Conservation (phyloP, 2,113 vertebrate species). For the Acanthisitta chloris region DNA sequence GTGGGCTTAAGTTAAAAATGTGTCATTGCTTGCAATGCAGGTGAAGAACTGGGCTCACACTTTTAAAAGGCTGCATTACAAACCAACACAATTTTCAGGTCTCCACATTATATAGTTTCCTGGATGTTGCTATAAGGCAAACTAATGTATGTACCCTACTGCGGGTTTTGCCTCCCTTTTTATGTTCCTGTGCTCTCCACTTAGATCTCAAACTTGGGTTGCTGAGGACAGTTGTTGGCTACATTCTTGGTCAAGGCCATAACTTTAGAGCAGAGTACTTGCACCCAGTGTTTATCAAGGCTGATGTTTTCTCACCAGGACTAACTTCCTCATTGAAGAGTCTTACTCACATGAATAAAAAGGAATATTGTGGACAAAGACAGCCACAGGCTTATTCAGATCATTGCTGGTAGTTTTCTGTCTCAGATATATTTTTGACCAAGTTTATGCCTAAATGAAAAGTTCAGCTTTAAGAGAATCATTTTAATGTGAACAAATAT, state of each 20-base stretch:
- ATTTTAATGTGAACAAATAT: background rate
- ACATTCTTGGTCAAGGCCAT: background rate
- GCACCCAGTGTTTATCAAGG: background rate
- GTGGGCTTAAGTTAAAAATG: background rate
- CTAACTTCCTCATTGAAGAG: background rate
- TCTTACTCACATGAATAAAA: background rate
- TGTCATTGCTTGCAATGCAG: background rate
- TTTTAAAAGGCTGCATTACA: background rate
- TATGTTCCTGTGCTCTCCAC: background rate
- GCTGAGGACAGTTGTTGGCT: background rate
- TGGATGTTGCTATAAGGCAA: background rate
- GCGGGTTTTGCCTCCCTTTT: background rate
- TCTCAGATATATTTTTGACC: background rate
- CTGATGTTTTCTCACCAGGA: background rate
- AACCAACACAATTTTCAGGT: background rate
- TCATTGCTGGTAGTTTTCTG: background rate
- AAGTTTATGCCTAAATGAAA: background rate
- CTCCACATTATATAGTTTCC: background rate
- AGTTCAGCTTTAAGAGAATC: background rate
- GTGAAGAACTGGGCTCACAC: background rate
- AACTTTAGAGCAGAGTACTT: background rate
- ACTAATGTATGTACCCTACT: background rate
- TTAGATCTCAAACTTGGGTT: background rate
- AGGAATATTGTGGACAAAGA: background rate
- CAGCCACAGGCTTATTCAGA: background rate